phyloP scores from a whole-genome alignment of 2,797 vertebrate genomes.

The Luscinia luscinia region DNA sequence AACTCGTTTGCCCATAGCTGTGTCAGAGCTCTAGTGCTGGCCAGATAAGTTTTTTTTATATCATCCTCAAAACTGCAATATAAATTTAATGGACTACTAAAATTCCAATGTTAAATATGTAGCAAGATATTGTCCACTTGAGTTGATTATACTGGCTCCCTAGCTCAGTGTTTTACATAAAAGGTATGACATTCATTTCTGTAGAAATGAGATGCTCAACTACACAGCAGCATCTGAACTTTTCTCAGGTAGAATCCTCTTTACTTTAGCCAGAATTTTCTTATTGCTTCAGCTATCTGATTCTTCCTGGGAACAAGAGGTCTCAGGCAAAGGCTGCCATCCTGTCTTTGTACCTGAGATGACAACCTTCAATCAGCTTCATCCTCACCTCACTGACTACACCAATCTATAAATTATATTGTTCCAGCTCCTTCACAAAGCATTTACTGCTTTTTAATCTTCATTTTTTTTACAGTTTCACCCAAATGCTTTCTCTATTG shows the following conservation, averaged over 20 bases:
- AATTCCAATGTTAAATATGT: not conserved
- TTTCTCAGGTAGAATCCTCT: not conserved
- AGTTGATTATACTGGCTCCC: not conserved
- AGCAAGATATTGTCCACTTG: not conserved
- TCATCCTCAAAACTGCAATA: not conserved
- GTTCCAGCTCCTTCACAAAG: not conserved
- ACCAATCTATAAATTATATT: not conserved
- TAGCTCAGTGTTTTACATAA: not conserved
- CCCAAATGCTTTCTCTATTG: not conserved
- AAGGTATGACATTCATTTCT: not conserved
- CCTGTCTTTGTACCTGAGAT: not conserved
- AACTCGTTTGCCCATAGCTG: not conserved
- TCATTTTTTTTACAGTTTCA: not conserved
- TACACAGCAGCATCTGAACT: not conserved
- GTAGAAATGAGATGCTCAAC: not conserved
- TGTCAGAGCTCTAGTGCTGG: not conserved
- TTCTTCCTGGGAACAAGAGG: not conserved
- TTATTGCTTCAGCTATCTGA: not conserved
- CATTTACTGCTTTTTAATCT: not conserved
- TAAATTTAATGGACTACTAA: conserved; percentile 23
- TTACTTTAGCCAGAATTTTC: not conserved
- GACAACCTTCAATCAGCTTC: not conserved
- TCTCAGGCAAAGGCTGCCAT: not conserved
- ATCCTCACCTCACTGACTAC: not conserved
- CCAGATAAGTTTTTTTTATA: not conserved